These are phyloP conservation scores for Nemurella pictetii DNA, from an alignment of 2,888 invertebrate genomes.

Conservation along the genomic window DNA sequence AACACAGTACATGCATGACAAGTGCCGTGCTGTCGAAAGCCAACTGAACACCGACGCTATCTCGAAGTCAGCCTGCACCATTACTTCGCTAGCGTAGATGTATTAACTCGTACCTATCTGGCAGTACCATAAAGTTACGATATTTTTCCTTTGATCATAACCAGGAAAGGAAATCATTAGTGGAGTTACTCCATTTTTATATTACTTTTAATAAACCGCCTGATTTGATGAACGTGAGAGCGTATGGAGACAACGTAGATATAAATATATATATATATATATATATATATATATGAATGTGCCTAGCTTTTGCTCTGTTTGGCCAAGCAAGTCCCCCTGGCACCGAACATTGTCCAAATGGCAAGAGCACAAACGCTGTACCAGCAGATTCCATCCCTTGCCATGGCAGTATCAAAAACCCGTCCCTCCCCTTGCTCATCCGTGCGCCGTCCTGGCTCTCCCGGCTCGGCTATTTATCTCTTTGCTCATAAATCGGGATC, in stretches of 20 bases:
- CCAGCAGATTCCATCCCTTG: conserved; percentile 13
- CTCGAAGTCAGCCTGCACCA: too few species aligned
- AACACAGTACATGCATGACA: background rate
- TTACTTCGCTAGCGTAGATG: too few species aligned
- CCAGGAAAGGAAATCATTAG: too few species aligned
- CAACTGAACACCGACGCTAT: background rate
- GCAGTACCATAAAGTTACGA: background rate
- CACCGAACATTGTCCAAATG: conserved; percentile 22
- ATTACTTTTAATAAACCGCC: background rate
- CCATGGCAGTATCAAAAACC: background rate
- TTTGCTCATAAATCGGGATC: conserved; percentile 37
- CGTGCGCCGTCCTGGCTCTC: background rate
- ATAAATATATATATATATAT: too few species aligned
- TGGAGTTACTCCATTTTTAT: too few species aligned
- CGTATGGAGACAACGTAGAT: too few species aligned
- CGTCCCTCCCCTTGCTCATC: background rate
- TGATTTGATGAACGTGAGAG: too few species aligned
- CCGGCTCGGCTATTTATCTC: conserved; percentile 32
- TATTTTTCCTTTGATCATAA: too few species aligned
- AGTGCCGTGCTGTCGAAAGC: too few species aligned
- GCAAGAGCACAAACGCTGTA: conserved; percentile 5
- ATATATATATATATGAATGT: too few species aligned
- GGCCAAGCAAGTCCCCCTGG: background rate
- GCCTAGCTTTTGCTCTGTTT: too few species aligned
- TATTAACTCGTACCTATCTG: background rate